phyloP scores from a whole-genome alignment of 2,113 vertebrate species.

The Xerus inauris region DNA sequence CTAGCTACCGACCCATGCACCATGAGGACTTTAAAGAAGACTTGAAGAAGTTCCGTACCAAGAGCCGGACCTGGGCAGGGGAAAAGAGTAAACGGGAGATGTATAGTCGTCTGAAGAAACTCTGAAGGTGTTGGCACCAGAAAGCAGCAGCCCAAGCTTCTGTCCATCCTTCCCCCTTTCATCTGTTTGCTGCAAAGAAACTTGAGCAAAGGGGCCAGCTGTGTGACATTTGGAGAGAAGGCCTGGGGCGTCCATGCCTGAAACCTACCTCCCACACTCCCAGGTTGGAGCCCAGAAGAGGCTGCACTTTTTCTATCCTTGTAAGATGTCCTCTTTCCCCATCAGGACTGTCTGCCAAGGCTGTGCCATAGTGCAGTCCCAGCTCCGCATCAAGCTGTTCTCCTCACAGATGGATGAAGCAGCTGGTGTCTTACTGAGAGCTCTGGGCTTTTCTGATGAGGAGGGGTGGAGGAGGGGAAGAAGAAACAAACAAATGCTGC shows the following conservation, averaged over 20 bases:
- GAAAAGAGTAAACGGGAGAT: slow-evolving; percentile 97
- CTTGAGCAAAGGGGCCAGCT: background rate
- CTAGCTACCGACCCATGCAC: slow-evolving; percentile 96
- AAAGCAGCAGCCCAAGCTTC: background rate
- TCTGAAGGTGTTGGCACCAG: slow-evolving; percentile 79
- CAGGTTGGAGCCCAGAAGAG: background rate
- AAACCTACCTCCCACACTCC: background rate
- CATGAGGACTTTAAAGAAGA: slow-evolving; percentile 97
- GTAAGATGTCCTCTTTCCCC: background rate
- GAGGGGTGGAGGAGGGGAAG: background rate
- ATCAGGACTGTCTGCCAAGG: background rate
- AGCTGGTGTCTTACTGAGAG: background rate
- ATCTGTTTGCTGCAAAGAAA: slow-evolving; percentile 15
- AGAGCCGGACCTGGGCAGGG: slow-evolving; percentile 96
- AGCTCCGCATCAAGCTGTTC: background rate
- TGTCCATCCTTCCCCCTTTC: background rate
- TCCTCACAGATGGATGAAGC: background rate
- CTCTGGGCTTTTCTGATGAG: background rate
- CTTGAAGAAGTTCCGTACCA: slow-evolving; percentile 92
- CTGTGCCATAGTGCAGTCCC: background rate
- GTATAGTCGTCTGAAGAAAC: slow-evolving; percentile 97
- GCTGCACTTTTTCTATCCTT: background rate
- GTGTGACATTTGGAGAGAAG: background rate
- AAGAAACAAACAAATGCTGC: background rate
- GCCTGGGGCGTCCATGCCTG: background rate